Evolutionary conservation across 1,140 invertebrate genomes (phyloP).

Genomic region (Eubasilissa regina): DNA sequence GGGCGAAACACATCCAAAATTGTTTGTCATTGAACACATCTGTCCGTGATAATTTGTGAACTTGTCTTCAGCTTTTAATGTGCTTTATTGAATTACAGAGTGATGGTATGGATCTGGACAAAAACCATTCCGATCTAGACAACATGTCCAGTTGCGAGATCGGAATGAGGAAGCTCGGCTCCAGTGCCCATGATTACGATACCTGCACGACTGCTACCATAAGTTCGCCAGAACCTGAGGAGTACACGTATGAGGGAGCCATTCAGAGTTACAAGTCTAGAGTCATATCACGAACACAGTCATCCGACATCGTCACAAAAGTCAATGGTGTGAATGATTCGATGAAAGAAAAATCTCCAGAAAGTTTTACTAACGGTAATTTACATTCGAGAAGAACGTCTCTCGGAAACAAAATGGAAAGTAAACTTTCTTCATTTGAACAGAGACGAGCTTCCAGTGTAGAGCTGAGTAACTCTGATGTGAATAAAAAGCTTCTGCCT

Average conservation of each 20-base stretch:
- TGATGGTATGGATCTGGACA: conserved; percentile 77
- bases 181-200: conserved; percentile 75
- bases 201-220: conserved; percentile 75
- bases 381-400: conserved; percentile 68
- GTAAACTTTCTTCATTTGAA: conserved; percentile 72
- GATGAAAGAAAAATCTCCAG: conserved; percentile 68
- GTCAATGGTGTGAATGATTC: conserved; percentile 64
- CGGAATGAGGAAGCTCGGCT: conserved; percentile 68
- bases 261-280: conserved; percentile 87
- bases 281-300: conserved; percentile 72
- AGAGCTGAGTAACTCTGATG: conserved; percentile 62
- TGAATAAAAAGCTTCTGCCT: conserved; percentile 75
- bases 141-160: conserved; percentile 70
- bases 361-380: conserved; percentile 66
- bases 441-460: conserved; percentile 63
- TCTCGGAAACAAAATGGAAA: conserved; percentile 72
- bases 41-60: conserved; percentile 18
- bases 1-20: neutral
- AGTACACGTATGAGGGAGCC: conserved; percentile 90
- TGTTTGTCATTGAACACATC: neutral
- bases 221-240: conserved; percentile 78
- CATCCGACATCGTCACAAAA: conserved; percentile 66
- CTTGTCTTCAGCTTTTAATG: conserved; percentile 40
- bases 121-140: conserved; percentile 77
- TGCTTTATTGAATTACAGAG: conserved; percentile 71